Evolutionary conservation across 2,888 invertebrate species (phyloP).

Genomic region (Ormyrus rosae): DNA sequence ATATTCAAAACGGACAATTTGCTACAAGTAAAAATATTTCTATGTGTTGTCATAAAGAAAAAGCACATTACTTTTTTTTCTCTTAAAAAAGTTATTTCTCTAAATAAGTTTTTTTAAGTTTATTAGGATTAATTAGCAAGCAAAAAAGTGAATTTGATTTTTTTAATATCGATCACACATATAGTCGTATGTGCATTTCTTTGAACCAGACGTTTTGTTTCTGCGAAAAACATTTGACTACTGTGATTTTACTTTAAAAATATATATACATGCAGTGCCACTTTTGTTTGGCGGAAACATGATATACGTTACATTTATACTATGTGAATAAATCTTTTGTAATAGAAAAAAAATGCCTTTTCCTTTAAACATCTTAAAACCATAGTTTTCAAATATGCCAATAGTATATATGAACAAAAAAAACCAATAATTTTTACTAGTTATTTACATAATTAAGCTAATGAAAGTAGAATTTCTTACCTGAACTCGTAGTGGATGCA

Average conservation of each 20-base stretch:
- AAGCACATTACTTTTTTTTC: constrained; percentile 6
- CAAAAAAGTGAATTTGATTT: background rate
- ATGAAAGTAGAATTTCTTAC: constrained; percentile 78
- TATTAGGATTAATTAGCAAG: background rate
- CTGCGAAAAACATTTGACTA: constrained; percentile 39
- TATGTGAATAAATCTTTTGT: constrained; percentile 55
- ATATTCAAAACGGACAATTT: constrained; percentile 4
- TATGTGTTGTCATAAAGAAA: background rate
- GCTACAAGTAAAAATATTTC: background rate
- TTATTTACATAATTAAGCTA: background rate
- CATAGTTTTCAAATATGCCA: background rate
- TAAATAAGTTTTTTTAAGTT: background rate
- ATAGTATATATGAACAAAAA: background rate
- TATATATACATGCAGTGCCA: constrained; percentile 44
- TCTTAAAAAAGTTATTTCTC: background rate
- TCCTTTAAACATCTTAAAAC: background rate
- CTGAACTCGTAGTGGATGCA: constrained; percentile 95
- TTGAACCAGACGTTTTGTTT: constrained; percentile 47
- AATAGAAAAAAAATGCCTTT: constrained; percentile 45
- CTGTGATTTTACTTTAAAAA: constrained; percentile 53
- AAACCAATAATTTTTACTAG: background rate
- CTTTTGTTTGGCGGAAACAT: constrained; percentile 43
- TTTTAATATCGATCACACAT: background rate
- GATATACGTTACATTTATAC: constrained; percentile 48
- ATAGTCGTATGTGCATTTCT: constrained; percentile 30